phyloP scores from a whole-genome alignment of 2,888 invertebrate species.

The Helleia helle region DNA sequence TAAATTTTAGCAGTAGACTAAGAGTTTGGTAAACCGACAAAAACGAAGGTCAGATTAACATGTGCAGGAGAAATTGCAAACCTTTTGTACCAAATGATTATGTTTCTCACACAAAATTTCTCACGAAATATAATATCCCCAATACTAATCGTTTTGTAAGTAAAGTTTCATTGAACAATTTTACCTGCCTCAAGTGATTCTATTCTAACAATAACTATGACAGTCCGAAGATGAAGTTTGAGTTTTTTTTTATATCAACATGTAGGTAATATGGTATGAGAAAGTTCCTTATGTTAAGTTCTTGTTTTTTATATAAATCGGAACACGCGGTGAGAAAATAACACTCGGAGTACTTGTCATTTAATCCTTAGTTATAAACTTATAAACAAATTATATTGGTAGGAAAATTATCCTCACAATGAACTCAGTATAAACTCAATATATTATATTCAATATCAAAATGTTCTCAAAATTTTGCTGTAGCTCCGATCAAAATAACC shows the following conservation, averaged over 20 bases:
- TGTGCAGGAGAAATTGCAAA: neutral
- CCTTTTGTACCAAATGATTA: slow-evolving; percentile 5
- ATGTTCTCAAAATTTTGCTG: too few species aligned
- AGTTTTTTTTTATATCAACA: neutral
- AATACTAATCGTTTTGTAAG: slow-evolving; percentile 9
- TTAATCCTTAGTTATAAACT: too few species aligned
- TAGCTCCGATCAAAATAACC: too few species aligned
- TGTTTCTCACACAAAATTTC: slow-evolving; percentile 20
- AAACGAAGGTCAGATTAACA: too few species aligned
- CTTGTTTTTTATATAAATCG: neutral
- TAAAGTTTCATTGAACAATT: slow-evolving; percentile 17
- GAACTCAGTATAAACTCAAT: too few species aligned
- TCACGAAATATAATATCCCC: slow-evolving; percentile 10
- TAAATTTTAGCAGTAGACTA: too few species aligned
- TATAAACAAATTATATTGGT: too few species aligned
- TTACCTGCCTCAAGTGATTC: slow-evolving; percentile 46
- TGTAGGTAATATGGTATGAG: slow-evolving; percentile 1
- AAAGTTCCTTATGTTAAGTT: neutral
- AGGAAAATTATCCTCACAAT: too few species aligned
- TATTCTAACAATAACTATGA: slow-evolving; percentile 10
- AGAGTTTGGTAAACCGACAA: too few species aligned
- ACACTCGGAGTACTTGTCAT: neutral
- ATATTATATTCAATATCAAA: too few species aligned
- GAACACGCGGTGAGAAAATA: slow-evolving; percentile 2
- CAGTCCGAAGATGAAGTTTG: slow-evolving; percentile 1